Evolutionary conservation across 1,140 invertebrate genomes (phyloP), one percentile per base, ranked within the genome.

Genomic region (Brachionus plicatilis): DNA sequence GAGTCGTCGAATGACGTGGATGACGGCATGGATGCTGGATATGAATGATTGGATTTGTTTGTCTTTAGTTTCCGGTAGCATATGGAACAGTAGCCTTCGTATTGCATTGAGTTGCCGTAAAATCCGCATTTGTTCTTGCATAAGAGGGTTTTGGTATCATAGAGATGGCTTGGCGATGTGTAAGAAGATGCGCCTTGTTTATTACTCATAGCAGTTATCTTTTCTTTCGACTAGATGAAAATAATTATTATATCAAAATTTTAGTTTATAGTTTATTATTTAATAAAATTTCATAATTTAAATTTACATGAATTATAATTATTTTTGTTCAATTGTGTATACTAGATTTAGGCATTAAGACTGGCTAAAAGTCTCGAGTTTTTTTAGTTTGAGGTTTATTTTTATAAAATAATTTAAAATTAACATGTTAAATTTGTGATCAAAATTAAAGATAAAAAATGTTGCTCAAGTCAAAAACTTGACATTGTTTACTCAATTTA

Each of bases 61-160:
- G 70, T 27, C 27, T 76, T 76, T 50, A 76, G 12, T 76, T 76
- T 76, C 3, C 43, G 41, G 27, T 92, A 93, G 86, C 93, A 99
- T 90, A 96, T 94, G 29, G 96, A 98, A 89, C 97, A 99, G 88
- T 96, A 96, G 14, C 96, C 94, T 88, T 96, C 93, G 94, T 96
- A 99, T 88, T 96, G 94, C 27, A 68, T 83, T 41, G 94, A 94
- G 90, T 98, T 99, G 20, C 97, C 97, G 90, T 94, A 99, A 91
- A 93, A 99, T 84, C 95, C 96, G 91, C 96, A 99, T 14, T 95
- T 94, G 90, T 94, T 96, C 89, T 95, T 95, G 89, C 97, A 99
- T 86, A 96, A 93, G 50, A 53, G 8, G 27, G 60, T 76, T 11
- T 50, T 47, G 2, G 27, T 37, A 29, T 50, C 72, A 47, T 76